These are phyloP conservation scores for Quadriops clusia DNA, from an alignment of 2,888 invertebrate genomes.

Conservation along the genomic window DNA sequence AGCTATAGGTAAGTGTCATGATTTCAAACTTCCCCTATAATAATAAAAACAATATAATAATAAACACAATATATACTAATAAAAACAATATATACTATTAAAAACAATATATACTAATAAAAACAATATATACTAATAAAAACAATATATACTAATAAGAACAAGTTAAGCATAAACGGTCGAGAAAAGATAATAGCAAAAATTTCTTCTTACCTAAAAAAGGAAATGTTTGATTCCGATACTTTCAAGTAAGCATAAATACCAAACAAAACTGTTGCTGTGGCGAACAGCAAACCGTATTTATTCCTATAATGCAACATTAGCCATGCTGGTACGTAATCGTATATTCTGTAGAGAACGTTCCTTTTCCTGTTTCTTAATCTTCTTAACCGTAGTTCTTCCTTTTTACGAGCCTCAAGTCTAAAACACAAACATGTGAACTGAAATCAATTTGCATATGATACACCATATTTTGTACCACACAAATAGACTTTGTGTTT, in stretches of 20 bases:
- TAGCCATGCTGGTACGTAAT: constrained; percentile 33
- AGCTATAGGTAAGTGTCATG: constrained; percentile 23
- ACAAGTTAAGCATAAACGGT: constrained; percentile 1
- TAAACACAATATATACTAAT: not conserved
- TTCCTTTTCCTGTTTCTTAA: constrained; percentile 33
- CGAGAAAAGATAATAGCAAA: too few relatives aligned
- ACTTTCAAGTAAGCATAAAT: constrained; percentile 47
- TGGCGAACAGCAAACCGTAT: constrained; percentile 40
- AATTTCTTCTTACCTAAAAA: constrained; percentile 30
- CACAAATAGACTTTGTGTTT: too few relatives aligned
- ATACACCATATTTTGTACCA: too few relatives aligned
- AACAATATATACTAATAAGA: not conserved
- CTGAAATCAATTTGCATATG: too few relatives aligned
- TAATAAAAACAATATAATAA: constrained; percentile 7
- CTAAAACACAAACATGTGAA: constrained; percentile 38
- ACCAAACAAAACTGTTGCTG: constrained; percentile 46
- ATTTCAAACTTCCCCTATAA: constrained; percentile 22
- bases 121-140: not conserved
- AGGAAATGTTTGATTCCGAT: constrained; percentile 25
- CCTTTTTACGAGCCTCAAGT: constrained; percentile 45
- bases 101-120: constrained; percentile 2
- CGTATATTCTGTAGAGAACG: constrained; percentile 29
- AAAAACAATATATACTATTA: not conserved
- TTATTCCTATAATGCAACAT: constrained; percentile 33
- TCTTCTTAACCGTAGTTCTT: constrained; percentile 43